A percentile compares a stretch with the other conserved stretches of the same genome.
These are phyloP conservation scores for Peromyscus melanophrys DNA, from an alignment of 2,797 vertebrate genomes.

Conservation along the genomic window DNA sequence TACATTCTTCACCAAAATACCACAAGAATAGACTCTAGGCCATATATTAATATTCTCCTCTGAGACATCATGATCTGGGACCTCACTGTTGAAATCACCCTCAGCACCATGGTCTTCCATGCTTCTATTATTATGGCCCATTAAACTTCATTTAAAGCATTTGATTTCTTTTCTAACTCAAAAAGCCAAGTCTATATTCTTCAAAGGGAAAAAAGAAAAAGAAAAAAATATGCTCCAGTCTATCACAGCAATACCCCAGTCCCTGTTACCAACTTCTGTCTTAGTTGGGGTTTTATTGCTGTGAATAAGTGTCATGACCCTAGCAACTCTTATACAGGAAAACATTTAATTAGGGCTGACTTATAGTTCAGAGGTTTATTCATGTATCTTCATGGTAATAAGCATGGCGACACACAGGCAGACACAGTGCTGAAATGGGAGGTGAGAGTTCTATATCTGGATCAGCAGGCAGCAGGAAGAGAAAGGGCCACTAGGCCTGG, in stretches of 20 bases:
- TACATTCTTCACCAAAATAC: neutral
- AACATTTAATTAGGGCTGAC: too few species aligned
- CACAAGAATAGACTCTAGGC: neutral
- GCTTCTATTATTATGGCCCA: neutral
- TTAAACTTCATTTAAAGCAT: neutral
- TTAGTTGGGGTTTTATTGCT: neutral
- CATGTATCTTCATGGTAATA: neutral
- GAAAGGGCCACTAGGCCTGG: neutral
- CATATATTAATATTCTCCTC: neutral
- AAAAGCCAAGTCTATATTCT: neutral
- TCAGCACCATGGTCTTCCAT: neutral
- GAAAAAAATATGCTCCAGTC: neutral
- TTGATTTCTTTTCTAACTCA: neutral
- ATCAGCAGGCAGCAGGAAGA: neutral
- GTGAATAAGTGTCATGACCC: neutral
- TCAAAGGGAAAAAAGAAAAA: neutral
- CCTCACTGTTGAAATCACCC: neutral
- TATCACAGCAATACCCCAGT: neutral
- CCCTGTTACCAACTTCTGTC: neutral
- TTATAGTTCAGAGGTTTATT: neutral
- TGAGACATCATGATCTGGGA: neutral
- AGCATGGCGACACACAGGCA: neutral
- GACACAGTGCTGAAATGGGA: neutral
- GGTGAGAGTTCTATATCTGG: neutral
- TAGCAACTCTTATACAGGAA: neutral